These are phyloP conservation scores for Steromphala cineraria DNA, from an alignment of 2,888 invertebrate species.

Conservation along the genomic window DNA sequence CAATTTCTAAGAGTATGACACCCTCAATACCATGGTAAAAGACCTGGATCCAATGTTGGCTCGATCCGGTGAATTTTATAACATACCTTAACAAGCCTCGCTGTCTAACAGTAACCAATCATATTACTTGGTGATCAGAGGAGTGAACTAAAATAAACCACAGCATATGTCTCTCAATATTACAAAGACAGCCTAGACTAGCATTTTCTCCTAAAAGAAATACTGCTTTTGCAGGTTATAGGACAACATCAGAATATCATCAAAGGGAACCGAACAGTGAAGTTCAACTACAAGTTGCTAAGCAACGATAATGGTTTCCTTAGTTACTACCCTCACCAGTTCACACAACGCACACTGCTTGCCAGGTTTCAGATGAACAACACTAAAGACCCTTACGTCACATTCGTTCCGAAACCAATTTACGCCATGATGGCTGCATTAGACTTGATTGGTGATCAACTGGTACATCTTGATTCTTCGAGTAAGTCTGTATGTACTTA, in stretches of 20 bases:
- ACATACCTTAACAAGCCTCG: no score
- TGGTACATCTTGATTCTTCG: slow-evolving; percentile 37
- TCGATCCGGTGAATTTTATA: no score
- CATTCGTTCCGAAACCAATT: slow-evolving; percentile 81
- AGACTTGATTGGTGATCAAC: slow-evolving; percentile 77
- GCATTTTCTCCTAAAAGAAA: no score
- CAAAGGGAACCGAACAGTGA: slow-evolving; percentile 23
- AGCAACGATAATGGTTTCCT: slow-evolving; percentile 83
- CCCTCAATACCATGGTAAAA: no score
- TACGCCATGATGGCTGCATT: slow-evolving; percentile 78
- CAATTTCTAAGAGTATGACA: no score
- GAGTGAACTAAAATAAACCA: no score
- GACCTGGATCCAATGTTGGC: no score
- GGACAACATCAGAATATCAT: slow-evolving; percentile 58
- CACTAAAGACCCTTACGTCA: slow-evolving; percentile 77
- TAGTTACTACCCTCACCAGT: slow-evolving; percentile 81
- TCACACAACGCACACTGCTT: slow-evolving; percentile 81
- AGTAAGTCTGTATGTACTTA: slow-evolving; percentile 16
- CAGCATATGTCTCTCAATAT: no score
- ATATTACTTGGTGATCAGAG: no score
- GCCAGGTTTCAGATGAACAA: slow-evolving; percentile 81
- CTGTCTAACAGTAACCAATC: no score
- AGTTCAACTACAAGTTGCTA: slow-evolving; percentile 73
- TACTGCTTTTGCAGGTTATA: slow-evolving; percentile 68
- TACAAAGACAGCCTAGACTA: no score